Evolutionary conservation across 2,113 vertebrate genomes (phyloP).

Genomic region (Oncorhynchus gorbuscha): DNA sequence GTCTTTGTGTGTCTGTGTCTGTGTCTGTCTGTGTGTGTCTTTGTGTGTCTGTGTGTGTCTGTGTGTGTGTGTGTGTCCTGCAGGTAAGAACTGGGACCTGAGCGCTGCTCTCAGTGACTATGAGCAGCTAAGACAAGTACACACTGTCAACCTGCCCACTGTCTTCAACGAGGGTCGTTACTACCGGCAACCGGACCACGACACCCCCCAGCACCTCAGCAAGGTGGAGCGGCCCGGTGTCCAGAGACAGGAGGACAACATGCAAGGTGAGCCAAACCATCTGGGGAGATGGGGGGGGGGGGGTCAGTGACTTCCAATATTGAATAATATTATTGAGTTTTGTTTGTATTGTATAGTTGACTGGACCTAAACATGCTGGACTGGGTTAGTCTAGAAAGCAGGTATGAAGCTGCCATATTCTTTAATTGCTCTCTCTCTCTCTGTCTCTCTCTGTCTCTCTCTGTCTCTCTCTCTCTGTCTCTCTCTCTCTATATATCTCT

Average conservation of each 20-base stretch:
- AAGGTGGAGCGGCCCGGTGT: slow-evolving; percentile 69
- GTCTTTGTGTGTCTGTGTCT: too few relatives aligned
- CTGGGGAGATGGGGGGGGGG: neutral
- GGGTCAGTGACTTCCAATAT: neutral
- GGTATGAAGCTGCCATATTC: too few relatives aligned
- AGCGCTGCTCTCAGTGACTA: slow-evolving; percentile 85
- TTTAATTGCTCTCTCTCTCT: too few relatives aligned
- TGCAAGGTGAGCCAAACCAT: slow-evolving; percentile 55
- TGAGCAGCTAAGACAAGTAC: slow-evolving; percentile 86
- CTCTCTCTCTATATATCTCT: too few relatives aligned
- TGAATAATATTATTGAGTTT: too few relatives aligned
- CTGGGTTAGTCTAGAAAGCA: too few relatives aligned
- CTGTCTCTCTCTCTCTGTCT: too few relatives aligned
- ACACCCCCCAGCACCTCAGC: slow-evolving; percentile 80
- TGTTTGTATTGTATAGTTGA: too few relatives aligned
- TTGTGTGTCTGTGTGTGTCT: slow-evolving; percentile 11
- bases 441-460: fast-evolving
- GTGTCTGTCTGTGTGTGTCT: neutral
- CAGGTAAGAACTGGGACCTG: slow-evolving; percentile 91
- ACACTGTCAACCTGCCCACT: slow-evolving; percentile 88
- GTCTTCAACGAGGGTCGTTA: slow-evolving; percentile 92
- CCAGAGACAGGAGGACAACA: slow-evolving; percentile 88
- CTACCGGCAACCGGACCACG: slow-evolving; percentile 76
- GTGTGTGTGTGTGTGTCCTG: slow-evolving; percentile 22
- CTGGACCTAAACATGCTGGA: too few relatives aligned